Percentiles rank a stretch among this genome's conserved stretches.
Conservation (phyloP, 2,888 invertebrate species). For the Hypselothyrea guttata region DNA sequence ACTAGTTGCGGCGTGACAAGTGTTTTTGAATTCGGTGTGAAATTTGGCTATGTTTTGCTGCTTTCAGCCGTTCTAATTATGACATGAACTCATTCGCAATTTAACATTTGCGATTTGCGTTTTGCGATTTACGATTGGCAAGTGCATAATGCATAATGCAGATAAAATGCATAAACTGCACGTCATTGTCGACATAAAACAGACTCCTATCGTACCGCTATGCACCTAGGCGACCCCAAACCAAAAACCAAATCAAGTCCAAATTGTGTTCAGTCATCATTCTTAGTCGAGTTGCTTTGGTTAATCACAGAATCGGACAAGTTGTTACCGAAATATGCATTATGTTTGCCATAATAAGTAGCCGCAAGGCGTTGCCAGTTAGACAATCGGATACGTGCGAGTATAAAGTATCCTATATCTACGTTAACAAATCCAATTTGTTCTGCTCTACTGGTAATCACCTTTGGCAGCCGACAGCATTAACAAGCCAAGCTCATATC, state of each 20-base stretch:
- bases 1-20: conserved; percentile 25
- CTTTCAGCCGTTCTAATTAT: conserved; percentile 39
- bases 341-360: not conserved
- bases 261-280: conserved; percentile 60
- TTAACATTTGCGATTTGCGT: conserved; percentile 11
- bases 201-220: conserved; percentile 8
- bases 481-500: not conserved
- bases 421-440: conserved; percentile 15
- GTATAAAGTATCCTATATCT: conserved; percentile 2
- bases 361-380: not conserved
- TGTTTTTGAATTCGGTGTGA: conserved; percentile 30
- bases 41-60: conserved; percentile 17
- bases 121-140: too few relatives aligned
- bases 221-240: conserved; percentile 22
- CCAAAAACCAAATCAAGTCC: conserved; percentile 1
- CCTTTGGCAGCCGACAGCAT: conserved; percentile 2
- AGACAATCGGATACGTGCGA: conserved; percentile 5
- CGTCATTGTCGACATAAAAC: conserved; percentile 26
- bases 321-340: conserved; percentile 10
- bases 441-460: conserved; percentile 3
- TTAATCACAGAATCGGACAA: not conserved
- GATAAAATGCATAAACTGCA: conserved; percentile 17
- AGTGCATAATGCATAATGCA: too few relatives aligned
- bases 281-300: conserved; percentile 30
- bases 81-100: conserved; percentile 37